A percentile compares a stretch with the other conserved stretches of the same genome.
Conservation (phyloP, 2,797 vertebrate genomes). For the Lithobates pipiens region DNA sequence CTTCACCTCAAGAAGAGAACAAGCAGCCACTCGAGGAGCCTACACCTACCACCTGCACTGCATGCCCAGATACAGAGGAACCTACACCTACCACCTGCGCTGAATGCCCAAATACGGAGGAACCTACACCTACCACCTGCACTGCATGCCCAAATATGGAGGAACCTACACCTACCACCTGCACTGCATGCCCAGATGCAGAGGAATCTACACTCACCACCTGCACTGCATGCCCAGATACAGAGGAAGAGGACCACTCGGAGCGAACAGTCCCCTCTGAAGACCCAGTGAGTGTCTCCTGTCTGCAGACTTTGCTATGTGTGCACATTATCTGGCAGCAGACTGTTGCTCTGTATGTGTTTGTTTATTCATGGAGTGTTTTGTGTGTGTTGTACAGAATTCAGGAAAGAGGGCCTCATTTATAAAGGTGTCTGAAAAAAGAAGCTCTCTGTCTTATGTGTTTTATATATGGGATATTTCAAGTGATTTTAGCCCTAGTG, state of each 20-base stretch:
- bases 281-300: slow-evolving; percentile 66
- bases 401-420: too few species aligned
- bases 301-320: not conserved
- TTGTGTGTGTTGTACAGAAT: too few species aligned
- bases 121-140: slow-evolving; percentile 47
- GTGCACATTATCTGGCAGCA: slow-evolving; percentile 62
- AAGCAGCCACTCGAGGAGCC: slow-evolving; percentile 34
- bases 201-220: slow-evolving; percentile 55
- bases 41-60: slow-evolving; percentile 29
- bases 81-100: slow-evolving; percentile 13
- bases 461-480: too few species aligned
- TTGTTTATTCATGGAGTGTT: too few species aligned
- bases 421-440: too few species aligned
- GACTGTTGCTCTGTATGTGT: not conserved
- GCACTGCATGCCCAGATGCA: slow-evolving; percentile 1
- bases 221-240: slow-evolving; percentile 4
- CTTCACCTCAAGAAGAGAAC: slow-evolving; percentile 68
- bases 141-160: not conserved
- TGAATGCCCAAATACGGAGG: slow-evolving; percentile 42
- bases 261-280: slow-evolving; percentile 40
- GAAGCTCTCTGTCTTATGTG: too few species aligned
- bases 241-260: slow-evolving; percentile 64
- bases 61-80: slow-evolving; percentile 50
- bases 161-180: slow-evolving; percentile 37
- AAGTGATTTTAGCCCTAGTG: too few species aligned